A percentile compares a stretch with the other conserved stretches of the same genome.
Conservation (phyloP, 2,113 vertebrate species). For the Melospiza georgiana region DNA sequence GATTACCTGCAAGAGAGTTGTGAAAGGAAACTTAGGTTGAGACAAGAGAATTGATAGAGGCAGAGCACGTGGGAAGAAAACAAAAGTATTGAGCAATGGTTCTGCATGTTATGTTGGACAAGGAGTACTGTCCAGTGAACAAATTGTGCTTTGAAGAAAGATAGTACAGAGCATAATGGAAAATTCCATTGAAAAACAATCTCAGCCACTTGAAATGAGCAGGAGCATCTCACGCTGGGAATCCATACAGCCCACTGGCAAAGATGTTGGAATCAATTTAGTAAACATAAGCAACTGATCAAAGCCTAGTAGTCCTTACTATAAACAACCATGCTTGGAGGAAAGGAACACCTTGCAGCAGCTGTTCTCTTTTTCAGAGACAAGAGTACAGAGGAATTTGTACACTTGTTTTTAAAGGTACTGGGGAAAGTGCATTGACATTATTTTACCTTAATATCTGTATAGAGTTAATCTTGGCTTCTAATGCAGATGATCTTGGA, state of each 20-base stretch:
- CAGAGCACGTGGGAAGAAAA: neutral
- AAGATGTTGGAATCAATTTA: slow-evolving; percentile 31
- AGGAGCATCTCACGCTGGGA: neutral
- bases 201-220: slow-evolving; percentile 17
- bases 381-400: fast-evolving
- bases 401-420: neutral
- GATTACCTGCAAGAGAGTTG: fast-evolving
- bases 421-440: neutral
- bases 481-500: neutral
- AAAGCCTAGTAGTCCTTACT: neutral
- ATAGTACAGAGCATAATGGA: neutral
- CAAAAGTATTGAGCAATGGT: neutral
- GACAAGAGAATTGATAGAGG: neutral
- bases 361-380: neutral
- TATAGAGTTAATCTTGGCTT: neutral
- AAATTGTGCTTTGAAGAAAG: slow-evolving; percentile 17
- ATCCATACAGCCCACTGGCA: slow-evolving; percentile 31
- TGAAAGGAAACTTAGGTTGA: neutral
- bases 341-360: neutral
- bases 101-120: neutral
- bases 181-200: slow-evolving; percentile 35
- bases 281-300: neutral
- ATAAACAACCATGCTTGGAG: neutral
- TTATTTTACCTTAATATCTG: neutral
- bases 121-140: neutral